Evolutionary conservation across 1,140 invertebrate genomes (phyloP), one percentile per base, ranked within the genome.

Genomic region (Marisa cornuarietis): DNA sequence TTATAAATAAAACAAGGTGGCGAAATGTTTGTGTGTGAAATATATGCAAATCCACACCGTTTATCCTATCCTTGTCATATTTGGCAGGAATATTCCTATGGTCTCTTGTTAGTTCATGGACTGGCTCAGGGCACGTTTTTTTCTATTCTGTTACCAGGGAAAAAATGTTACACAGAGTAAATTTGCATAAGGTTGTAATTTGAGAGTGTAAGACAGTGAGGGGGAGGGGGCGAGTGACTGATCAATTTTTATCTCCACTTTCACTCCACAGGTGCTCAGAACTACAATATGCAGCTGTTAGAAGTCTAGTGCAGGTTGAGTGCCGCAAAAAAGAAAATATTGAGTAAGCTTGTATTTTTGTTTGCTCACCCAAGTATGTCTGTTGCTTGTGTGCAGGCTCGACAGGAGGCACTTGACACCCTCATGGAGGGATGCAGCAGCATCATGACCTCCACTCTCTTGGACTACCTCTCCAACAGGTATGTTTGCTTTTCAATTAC

Each of bases 401-500:
- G 72, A 49, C 63, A 71, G 26, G 69, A 69, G 63, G 83, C 81
- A 10, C 51, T 83, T 31, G 81, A 84, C 9, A 76, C 58, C n/a
- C 66, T 85, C 8, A 74, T 80, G 73, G 82, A 83, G 13, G 76
- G 76, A 4, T 85, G 84, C 76, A 63, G 76, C 16, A 74, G 61
- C 31, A 31, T 82, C 5, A 75, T 63, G 52, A 83, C 61, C 66
- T 79, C 82, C 52, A 71, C 68, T 3, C 69, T 83, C 42, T 51
- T 24, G 26, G 82, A 78, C 71, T 85, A 82, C 63, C 49, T 85
- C 51, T 81, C 83, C 18, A 74, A 81, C 71, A 82, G 79, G 84
- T 85, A 72, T 61, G 75, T 51, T n/a, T 20, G 24, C 54, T 51
- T 3, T 24, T 31, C 10, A 16, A 8, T 71, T 26, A 9, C 69